These are phyloP conservation scores for Brachycybe producta DNA, from an alignment of 2,888 invertebrate species.

Conservation along the genomic window DNA sequence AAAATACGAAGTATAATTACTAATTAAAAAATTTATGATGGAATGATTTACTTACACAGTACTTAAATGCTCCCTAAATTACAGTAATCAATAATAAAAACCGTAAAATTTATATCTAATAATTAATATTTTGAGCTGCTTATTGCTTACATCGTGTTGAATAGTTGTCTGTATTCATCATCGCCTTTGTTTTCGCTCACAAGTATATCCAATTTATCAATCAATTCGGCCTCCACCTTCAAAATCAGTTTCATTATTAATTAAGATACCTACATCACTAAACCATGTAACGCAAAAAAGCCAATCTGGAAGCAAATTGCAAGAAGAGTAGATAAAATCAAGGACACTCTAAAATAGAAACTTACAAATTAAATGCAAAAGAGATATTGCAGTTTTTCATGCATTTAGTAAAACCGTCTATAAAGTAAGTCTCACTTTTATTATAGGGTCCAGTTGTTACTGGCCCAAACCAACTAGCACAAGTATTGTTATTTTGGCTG, in stretches of 20 bases:
- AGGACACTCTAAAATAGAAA: no score
- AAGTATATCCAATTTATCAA: slow-evolving; percentile 81
- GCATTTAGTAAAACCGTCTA: no score
- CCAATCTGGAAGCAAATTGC: background rate
- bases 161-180: slow-evolving; percentile 80
- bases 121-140: background rate
- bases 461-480: no score
- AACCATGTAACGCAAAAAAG: slow-evolving; percentile 1
- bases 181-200: slow-evolving; percentile 90
- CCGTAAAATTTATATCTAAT: background rate
- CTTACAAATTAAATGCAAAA: no score
- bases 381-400: no score
- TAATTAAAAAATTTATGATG: slow-evolving; percentile 3
- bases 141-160: slow-evolving; percentile 81
- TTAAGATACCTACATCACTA: no score
- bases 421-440: no score
- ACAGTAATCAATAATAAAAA: background rate
- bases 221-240: slow-evolving; percentile 76
- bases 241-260: slow-evolving; percentile 22
- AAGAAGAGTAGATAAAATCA: no score
- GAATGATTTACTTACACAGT: slow-evolving; percentile 61
- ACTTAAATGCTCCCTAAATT: slow-evolving; percentile 70
- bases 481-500: no score
- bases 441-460: no score
- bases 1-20: slow-evolving; percentile 1